Conservation (phyloP, 2,888 invertebrate species). For the Lucinisca nassula region DNA sequence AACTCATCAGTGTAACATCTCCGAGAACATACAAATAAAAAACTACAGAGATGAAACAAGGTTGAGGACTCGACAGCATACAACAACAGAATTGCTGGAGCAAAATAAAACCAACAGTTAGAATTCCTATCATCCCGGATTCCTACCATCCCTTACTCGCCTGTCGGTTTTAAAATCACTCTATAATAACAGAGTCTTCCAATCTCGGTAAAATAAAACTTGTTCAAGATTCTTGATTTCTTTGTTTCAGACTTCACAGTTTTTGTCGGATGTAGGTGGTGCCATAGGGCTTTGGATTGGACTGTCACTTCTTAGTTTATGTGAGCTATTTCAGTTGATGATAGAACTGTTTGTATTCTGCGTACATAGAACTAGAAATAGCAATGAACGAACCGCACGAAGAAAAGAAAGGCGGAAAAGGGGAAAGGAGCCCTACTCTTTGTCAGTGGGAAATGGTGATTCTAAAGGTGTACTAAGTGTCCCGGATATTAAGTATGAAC, state of each 20-base stretch:
- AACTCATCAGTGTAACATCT: too few species aligned
- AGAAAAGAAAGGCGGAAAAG: background rate
- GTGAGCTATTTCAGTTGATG: conserved; percentile 73
- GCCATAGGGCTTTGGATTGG: conserved; percentile 78
- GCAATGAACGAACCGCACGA: background rate
- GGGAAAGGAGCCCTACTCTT: background rate
- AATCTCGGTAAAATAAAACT: too few species aligned
- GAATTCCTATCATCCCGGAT: too few species aligned
- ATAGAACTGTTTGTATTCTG: conserved; percentile 66
- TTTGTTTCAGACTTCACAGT: conserved; percentile 64
- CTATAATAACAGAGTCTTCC: too few species aligned
- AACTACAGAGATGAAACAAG: too few species aligned
- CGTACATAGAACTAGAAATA: conserved; percentile 17
- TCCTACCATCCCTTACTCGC: too few species aligned
- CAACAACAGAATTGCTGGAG: too few species aligned
- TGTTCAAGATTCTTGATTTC: too few species aligned
- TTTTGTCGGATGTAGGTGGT: conserved; percentile 76
- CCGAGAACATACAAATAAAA: too few species aligned
- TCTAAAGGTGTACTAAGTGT: background rate
- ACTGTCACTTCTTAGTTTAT: conserved; percentile 71
- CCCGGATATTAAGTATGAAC: background rate
- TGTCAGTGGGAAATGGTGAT: background rate
- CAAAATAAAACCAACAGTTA: too few species aligned
- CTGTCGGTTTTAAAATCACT: too few species aligned
- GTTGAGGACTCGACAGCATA: too few species aligned